Evolutionary conservation across 1,140 invertebrate species (phyloP).

Genomic region (Mylabris phalerata): DNA sequence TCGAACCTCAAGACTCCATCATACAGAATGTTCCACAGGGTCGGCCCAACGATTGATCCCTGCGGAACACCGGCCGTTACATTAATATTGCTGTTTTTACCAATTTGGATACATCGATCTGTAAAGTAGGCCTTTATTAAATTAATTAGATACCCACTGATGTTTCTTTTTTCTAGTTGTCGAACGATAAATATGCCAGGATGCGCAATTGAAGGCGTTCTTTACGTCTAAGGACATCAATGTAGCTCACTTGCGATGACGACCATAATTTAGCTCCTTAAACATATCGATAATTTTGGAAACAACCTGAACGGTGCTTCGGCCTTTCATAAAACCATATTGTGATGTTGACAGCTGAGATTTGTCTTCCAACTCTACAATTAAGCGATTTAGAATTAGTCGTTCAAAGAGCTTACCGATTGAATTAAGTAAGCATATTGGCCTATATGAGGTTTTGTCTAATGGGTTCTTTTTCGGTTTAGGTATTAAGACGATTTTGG

Average conservation of each 20-base stretch:
- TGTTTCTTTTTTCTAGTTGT: neutral
- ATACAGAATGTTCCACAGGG: too few relatives aligned
- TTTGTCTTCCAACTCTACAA: slow-evolving; percentile 11
- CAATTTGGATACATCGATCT: too few relatives aligned
- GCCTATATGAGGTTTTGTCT: slow-evolving; percentile 27
- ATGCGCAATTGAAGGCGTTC: neutral
- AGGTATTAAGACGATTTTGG: neutral
- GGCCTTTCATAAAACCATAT: slow-evolving; percentile 24
- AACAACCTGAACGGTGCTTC: slow-evolving; percentile 11
- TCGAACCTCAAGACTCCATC: too few relatives aligned
- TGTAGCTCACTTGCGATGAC: neutral
- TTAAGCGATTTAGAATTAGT: slow-evolving; percentile 23
- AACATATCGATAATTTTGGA: neutral
- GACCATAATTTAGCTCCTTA: neutral
- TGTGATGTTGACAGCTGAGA: slow-evolving; percentile 18
- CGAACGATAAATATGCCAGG: neutral
- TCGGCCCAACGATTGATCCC: too few relatives aligned
- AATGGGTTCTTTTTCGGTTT: neutral
- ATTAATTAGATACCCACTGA: neutral
- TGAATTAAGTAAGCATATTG: slow-evolving; percentile 32
- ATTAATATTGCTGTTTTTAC: too few relatives aligned
- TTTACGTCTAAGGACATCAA: neutral
- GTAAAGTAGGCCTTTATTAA: neutral
- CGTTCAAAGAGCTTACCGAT: slow-evolving; percentile 30
- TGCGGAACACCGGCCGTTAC: too few relatives aligned